A percentile compares a stretch with the other conserved stretches of the same genome.
These are phyloP conservation scores for Mayetiola destructor DNA, from an alignment of 2,888 invertebrate genomes.

Conservation along the genomic window DNA sequence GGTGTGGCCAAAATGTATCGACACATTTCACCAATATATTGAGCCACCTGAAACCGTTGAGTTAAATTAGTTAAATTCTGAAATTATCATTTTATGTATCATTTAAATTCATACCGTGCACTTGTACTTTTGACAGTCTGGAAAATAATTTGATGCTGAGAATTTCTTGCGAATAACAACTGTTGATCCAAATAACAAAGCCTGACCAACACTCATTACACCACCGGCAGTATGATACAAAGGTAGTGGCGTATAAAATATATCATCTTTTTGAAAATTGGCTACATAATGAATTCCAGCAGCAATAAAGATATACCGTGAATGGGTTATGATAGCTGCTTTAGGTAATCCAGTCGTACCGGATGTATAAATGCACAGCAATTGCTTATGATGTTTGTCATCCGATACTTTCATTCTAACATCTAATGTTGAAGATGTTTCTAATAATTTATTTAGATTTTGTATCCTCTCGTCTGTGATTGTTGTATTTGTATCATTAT, in stretches of 20 bases:
- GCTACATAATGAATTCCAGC: slow-evolving; percentile 58
- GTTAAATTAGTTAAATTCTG: too few relatives aligned
- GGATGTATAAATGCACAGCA: slow-evolving; percentile 94
- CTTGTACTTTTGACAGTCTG: slow-evolving; percentile 82
- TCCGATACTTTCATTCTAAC: not conserved
- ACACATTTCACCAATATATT: slow-evolving; percentile 88
- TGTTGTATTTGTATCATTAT: slow-evolving; percentile 26
- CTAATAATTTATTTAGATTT: slow-evolving; percentile 26
- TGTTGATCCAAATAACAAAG: slow-evolving; percentile 65
- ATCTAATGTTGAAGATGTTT: not conserved
- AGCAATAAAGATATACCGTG: slow-evolving; percentile 71
- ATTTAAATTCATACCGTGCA: slow-evolving; percentile 60
- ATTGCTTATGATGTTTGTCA: slow-evolving; percentile 48
- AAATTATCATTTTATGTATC: not conserved
- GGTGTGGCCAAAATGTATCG: slow-evolving; percentile 70
- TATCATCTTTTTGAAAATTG: slow-evolving; percentile 51
- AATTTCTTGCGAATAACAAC: slow-evolving; percentile 80
- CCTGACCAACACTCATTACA: slow-evolving; percentile 69
- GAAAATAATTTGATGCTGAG: slow-evolving; percentile 85
- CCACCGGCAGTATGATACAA: slow-evolving; percentile 94
- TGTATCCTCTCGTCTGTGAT: slow-evolving; percentile 17
- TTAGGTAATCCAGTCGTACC: slow-evolving; percentile 97
- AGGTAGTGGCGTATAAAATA: slow-evolving; percentile 83
- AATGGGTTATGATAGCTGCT: slow-evolving; percentile 89
- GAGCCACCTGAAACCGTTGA: slow-evolving; percentile 55